Evolutionary conservation across 2,888 invertebrate genomes (phyloP), one percentile per base, ranked within the genome.

Genomic region (Minunthozetes semirufus): DNA sequence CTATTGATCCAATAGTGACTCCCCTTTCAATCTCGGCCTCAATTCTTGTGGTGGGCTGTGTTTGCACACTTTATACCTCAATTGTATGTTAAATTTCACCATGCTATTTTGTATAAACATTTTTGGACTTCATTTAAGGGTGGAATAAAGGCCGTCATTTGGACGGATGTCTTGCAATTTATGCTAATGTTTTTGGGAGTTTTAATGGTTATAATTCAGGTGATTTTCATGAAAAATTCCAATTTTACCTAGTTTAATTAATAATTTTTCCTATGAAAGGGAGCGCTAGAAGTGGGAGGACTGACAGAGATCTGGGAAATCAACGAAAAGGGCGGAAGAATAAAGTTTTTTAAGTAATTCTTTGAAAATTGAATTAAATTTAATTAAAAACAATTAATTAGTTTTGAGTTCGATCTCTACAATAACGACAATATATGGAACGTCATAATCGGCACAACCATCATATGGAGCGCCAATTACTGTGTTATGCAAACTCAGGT

Each of bases 401-500:
- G 73, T 19, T 70, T 53, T 25, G n/a, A 74, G 17, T 74, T 73
- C 19, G 25, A 76, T 46, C 11, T 74, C n/a, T 74, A 74, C 73
- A 38, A 48, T 25, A 1, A 33, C n/a, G 46, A 72, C n/a, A 76
- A 75, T 22, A 63, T 76, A 15, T 76, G 76, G 76, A 76, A 76
- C 25, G 72, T 46, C 53, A 72, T 76, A 38, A 19, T 75, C 22
- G 75, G 75, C 17, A 68, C 72, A 72, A 86, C 92, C 72, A 92
- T 93, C 83, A 91, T 92, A 89, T 92, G 92, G 0, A 83, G 92
- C 0, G 92, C 92, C n/a, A 88, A 92, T 81, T 91, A 92, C 81
- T 93, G 93, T 1, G 92, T 92, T 81, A 92, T 92, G 81, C 93
- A 93, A 82, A 92, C 92, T 80, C 91, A 92, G 80, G 92, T 93